Percentiles rank a stretch among this genome's conserved stretches.
phyloP scores from a whole-genome alignment of 35 echinoderm and acorn worm species.

The Ptychodera flava region DNA sequence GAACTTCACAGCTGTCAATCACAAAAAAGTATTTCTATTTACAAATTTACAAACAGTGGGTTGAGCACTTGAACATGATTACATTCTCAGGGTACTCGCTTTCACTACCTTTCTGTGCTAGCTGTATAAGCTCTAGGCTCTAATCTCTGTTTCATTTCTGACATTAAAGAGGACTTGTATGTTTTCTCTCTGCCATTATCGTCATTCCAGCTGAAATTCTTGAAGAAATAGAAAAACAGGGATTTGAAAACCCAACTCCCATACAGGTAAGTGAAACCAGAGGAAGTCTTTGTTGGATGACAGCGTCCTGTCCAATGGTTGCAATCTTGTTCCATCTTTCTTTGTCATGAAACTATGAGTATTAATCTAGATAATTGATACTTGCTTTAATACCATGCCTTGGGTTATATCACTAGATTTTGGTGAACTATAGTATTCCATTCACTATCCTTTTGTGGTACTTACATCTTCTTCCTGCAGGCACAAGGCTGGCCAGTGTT shows the following conservation, averaged over 20 bases:
- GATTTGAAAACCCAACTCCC: constrained; percentile 76
- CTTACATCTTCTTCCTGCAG: too few relatives aligned
- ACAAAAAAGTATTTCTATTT: background rate
- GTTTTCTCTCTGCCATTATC: too few relatives aligned
- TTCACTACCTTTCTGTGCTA: too few relatives aligned
- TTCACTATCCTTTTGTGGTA: too few relatives aligned
- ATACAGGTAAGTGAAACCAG: constrained; percentile 56
- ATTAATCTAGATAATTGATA: background rate
- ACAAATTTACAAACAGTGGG: background rate
- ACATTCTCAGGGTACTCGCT: too few relatives aligned
- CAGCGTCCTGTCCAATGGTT: background rate
- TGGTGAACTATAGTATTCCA: background rate
- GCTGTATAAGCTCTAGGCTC: too few relatives aligned
- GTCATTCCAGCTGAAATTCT: constrained; percentile 89
- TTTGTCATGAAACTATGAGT: background rate
- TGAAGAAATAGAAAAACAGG: constrained; percentile 78
- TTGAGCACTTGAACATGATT: background rate
- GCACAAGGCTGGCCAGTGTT: constrained; percentile 88
- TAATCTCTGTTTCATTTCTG: too few relatives aligned
- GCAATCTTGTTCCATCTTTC: background rate
- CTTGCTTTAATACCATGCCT: background rate
- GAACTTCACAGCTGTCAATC: background rate
- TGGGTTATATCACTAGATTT: background rate
- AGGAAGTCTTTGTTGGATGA: background rate
- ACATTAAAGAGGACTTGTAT: too few relatives aligned